Conservation (phyloP, 2,113 vertebrate species). For the Boleophthalmus pectinirostris region DNA sequence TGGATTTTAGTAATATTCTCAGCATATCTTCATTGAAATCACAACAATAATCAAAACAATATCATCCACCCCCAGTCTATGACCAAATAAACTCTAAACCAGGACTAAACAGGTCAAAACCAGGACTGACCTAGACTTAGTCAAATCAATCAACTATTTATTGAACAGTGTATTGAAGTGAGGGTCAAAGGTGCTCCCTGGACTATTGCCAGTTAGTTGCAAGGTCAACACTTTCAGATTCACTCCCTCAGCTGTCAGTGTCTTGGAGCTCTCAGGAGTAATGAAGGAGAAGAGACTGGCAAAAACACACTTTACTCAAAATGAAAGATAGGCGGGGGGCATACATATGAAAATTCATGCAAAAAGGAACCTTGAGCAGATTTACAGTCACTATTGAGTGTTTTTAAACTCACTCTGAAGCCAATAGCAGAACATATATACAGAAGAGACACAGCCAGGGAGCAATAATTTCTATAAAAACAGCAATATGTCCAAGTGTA, state of each 20-base stretch:
- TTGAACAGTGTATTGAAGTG: background rate
- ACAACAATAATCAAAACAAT: no score
- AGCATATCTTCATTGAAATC: no score
- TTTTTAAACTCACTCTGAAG: conserved; percentile 18
- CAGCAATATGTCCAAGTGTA: conserved; percentile 21
- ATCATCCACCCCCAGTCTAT: background rate
- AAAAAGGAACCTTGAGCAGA: background rate
- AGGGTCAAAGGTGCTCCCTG: background rate
- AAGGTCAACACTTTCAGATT: background rate
- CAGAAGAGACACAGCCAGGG: background rate
- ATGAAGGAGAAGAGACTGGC: conserved; percentile 48
- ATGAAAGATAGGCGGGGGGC: background rate
- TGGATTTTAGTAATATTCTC: no score
- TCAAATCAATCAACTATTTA: no score
- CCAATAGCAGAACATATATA: background rate
- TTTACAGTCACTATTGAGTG: conserved; percentile 8
- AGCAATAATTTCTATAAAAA: conserved; percentile 11
- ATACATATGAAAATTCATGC: conserved; percentile 16
- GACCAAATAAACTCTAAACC: no score
- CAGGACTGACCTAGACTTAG: background rate
- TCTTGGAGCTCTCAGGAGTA: conserved; percentile 42
- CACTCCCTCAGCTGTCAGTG: background rate
- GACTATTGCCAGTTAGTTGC: background rate
- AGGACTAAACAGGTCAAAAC: background rate
- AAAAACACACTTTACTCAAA: conserved; percentile 13